Evolutionary conservation across 2,888 invertebrate genomes (phyloP).

Genomic region (Acrobasis repandana): DNA sequence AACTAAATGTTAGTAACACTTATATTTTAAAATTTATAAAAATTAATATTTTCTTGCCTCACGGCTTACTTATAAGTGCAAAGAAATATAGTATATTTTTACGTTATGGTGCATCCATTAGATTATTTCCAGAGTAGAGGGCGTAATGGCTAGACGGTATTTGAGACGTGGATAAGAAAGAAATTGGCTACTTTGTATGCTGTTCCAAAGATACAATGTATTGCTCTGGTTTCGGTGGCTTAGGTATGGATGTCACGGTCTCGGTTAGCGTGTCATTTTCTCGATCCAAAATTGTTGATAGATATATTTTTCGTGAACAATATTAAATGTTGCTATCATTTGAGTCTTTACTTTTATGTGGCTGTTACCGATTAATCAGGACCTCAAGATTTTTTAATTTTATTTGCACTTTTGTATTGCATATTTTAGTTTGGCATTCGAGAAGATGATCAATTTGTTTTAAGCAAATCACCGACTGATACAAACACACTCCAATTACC

Average conservation of each 20-base stretch:
- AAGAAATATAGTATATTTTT: too few relatives aligned
- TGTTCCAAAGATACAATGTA: neutral
- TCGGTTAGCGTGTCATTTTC: neutral
- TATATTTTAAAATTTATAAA: too few relatives aligned
- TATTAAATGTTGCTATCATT: neutral
- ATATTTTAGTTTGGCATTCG: neutral
- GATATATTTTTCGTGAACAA: neutral
- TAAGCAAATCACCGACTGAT: neutral
- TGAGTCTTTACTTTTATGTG: too few relatives aligned
- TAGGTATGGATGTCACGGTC: slow-evolving; percentile 1
- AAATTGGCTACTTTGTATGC: slow-evolving; percentile 7
- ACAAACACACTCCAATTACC: neutral
- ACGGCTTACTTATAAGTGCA: too few relatives aligned
- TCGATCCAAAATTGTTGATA: neutral
- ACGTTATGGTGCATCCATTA: too few relatives aligned
- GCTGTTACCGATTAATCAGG: too few relatives aligned
- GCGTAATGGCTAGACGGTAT: too few relatives aligned
- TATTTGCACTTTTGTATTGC: neutral
- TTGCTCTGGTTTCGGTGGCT: too few relatives aligned
- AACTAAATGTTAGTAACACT: too few relatives aligned
- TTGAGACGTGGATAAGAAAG: slow-evolving; percentile 5
- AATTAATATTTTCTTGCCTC: too few relatives aligned
- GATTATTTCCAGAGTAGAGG: too few relatives aligned
- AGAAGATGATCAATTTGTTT: neutral
- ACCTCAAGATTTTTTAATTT: too few relatives aligned